Evolutionary conservation across 2,888 invertebrate genomes (phyloP).

Genomic region (Pterostichus niger): DNA sequence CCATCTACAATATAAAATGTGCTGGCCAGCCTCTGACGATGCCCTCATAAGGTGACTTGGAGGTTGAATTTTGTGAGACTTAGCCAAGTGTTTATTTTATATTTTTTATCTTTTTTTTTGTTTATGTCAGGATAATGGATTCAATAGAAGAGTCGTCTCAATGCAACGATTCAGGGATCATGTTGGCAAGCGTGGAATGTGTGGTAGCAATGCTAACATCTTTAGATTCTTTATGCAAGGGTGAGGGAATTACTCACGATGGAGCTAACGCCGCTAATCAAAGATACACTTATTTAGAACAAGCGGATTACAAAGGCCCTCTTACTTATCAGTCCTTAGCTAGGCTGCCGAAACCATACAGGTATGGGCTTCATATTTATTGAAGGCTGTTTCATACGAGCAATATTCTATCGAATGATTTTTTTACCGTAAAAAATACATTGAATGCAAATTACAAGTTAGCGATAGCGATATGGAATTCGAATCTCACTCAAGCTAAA

Average conservation of each 20-base stretch:
- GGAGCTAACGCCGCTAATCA: conserved; percentile 82
- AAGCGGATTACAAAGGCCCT: conserved; percentile 91
- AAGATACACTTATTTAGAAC: conserved; percentile 84
- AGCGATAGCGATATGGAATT: too few relatives aligned
- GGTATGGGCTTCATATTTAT: conserved; percentile 75
- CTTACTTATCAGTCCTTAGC: conserved; percentile 92
- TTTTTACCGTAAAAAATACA: too few relatives aligned
- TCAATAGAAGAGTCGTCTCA: conserved; percentile 95
- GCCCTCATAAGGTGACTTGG: too few relatives aligned
- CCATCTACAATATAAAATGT: too few relatives aligned
- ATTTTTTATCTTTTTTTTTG: too few relatives aligned
- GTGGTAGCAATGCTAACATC: conserved; percentile 91
- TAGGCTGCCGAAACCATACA: conserved; percentile 89
- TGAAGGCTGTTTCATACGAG: too few relatives aligned
- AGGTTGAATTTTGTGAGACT: too few relatives aligned
- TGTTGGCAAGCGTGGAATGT: conserved; percentile 90
- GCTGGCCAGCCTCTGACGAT: too few relatives aligned
- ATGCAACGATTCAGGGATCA: conserved; percentile 86
- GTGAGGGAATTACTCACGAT: conserved; percentile 84
- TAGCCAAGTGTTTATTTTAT: conserved; percentile 1
- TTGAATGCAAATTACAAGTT: too few relatives aligned
- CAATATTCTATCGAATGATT: too few relatives aligned
- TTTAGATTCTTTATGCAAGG: conserved; percentile 88
- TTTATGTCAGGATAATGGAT: conserved; percentile 88
- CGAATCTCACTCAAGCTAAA: too few relatives aligned